Evolutionary conservation across 2,113 vertebrate species (phyloP).

Genomic region (Neolamprologus kungweensis): DNA sequence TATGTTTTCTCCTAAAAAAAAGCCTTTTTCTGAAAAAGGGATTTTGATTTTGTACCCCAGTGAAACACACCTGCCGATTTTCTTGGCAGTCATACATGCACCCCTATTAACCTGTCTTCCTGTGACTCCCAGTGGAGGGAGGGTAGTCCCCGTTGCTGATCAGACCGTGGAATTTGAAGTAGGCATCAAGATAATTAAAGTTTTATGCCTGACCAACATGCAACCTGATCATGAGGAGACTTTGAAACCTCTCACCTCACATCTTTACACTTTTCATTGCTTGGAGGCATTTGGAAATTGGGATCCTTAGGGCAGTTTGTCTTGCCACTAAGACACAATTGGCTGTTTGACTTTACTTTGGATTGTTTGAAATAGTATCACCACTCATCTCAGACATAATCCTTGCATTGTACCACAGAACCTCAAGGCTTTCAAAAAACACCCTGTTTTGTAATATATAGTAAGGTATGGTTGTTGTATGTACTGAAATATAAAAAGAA

Average conservation of each 20-base stretch:
- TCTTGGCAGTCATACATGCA: conserved; percentile 32
- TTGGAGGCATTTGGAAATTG: background rate
- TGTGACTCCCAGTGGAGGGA: background rate
- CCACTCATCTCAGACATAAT: background rate
- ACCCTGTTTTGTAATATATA: background rate
- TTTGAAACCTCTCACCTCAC: background rate
- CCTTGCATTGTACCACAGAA: background rate
- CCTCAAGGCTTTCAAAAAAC: background rate
- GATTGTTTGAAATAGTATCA: background rate
- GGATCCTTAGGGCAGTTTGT: background rate
- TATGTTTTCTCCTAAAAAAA: background rate
- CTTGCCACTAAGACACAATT: background rate
- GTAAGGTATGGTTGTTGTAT: background rate
- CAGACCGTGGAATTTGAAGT: background rate
- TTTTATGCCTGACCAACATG: conserved; percentile 49
- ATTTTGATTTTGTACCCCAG: background rate
- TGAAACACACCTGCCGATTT: background rate
- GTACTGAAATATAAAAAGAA: background rate
- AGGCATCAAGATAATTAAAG: conserved; percentile 61
- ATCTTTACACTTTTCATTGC: background rate
- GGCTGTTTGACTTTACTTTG: background rate
- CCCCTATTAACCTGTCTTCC: conserved; percentile 48
- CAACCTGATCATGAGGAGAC: conserved; percentile 21
- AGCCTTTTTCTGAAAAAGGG: background rate
- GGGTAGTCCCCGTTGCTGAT: background rate